Conservation (phyloP, 2,888 invertebrate species). For the Archaeoteleia sp. region DNA sequence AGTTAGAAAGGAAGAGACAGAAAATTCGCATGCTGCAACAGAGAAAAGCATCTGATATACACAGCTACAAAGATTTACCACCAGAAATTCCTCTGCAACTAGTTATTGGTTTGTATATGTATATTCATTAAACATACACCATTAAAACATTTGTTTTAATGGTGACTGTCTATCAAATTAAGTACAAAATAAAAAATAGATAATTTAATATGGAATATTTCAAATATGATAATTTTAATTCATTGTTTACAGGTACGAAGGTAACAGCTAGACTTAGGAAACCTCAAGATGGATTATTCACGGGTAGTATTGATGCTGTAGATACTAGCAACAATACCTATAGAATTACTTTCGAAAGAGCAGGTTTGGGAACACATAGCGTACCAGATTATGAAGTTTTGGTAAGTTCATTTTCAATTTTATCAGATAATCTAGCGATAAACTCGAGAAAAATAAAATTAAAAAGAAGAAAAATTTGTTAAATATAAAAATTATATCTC, state of each 20-base stretch:
- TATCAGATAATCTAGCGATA: too few relatives aligned
- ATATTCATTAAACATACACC: too few relatives aligned
- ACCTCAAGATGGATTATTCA: constrained; percentile 97
- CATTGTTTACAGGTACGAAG: too few relatives aligned
- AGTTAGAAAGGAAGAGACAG: constrained; percentile 91
- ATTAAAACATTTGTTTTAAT: too few relatives aligned
- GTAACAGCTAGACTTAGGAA: constrained; percentile 91
- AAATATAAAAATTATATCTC: constrained; percentile 5
- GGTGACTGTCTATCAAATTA: not conserved
- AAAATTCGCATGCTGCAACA: constrained; percentile 95
- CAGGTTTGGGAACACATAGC: constrained; percentile 94
- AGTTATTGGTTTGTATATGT: constrained; percentile 82
- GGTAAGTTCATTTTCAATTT: constrained; percentile 64
- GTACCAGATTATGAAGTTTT: constrained; percentile 97
- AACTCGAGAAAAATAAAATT: too few relatives aligned
- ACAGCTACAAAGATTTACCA: constrained; percentile 89
- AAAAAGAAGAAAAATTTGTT: too few relatives aligned
- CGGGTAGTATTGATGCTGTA: constrained; percentile 95
- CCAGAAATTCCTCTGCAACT: constrained; percentile 95
- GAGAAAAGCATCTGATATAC: constrained; percentile 87
- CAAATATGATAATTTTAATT: too few relatives aligned
- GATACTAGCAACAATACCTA: constrained; percentile 96
- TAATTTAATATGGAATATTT: not conserved
- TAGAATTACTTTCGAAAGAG: constrained; percentile 94
- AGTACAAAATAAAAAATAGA: not conserved